Percentiles rank a stretch among this genome's conserved stretches.
phyloP scores from a whole-genome alignment of 2,888 invertebrate species.

The Limnephilus lunatus region DNA sequence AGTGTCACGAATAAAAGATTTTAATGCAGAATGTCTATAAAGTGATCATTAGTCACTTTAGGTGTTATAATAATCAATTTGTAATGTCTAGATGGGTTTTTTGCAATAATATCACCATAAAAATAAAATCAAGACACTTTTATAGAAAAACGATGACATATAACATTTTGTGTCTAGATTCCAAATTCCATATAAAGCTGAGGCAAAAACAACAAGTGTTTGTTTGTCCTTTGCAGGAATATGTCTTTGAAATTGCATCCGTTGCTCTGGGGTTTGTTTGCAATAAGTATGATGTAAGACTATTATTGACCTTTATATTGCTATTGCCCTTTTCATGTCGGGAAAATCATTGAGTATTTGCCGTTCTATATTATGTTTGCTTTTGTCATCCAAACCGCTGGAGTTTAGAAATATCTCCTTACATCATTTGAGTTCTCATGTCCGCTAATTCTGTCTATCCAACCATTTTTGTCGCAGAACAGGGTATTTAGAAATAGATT shows the following conservation, averaged over 20 bases:
- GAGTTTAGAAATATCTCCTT: conserved; percentile 58
- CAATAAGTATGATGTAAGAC: conserved; percentile 55
- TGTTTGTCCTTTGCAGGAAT: not conserved
- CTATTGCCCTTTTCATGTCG: conserved; percentile 59
- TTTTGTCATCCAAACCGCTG: conserved; percentile 62
- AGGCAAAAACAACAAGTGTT: not conserved
- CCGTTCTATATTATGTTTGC: conserved; percentile 63
- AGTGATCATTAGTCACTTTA: not conserved
- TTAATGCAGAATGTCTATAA: not conserved
- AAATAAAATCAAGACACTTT: not conserved
- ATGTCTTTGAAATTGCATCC: not conserved
- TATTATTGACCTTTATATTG: conserved; percentile 30
- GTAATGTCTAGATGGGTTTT: not conserved
- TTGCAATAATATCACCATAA: not conserved
- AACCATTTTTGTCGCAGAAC: conserved; percentile 29
- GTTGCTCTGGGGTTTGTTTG: not conserved
- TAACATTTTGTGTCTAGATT: not conserved
- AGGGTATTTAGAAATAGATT: conserved; percentile 27
- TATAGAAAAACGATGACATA: not conserved
- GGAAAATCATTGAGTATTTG: conserved; percentile 50
- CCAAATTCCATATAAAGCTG: not conserved
- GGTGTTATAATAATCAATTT: not conserved
- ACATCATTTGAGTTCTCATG: conserved; percentile 33
- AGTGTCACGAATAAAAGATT: not conserved
- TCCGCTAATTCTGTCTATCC: conserved; percentile 55